Evolutionary conservation across 2,888 invertebrate genomes (phyloP), one percentile per base, ranked within the genome.

Genomic region (Helicoverpa assulta): DNA sequence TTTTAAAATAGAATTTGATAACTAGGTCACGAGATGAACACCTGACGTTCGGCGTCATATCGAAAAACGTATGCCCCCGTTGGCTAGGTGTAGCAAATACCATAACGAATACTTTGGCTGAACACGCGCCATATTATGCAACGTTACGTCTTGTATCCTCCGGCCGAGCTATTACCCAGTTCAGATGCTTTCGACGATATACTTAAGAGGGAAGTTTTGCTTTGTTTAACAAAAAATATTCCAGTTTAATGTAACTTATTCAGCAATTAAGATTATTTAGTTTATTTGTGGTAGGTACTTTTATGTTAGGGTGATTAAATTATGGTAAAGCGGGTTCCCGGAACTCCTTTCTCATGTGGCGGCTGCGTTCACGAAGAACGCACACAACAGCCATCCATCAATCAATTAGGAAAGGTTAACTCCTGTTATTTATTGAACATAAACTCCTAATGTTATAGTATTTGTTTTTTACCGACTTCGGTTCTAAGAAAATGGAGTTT

Each of bases 61-160:
- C 89, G 92, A 91, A 93, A 92, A 94, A 94, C 95, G 93, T 95
- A 95, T 95, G 95, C 94, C 92, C 92, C 91, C 89, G 93, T 94
- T 94, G 93, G 94, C 94, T 94, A 93, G 94, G 94, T 95, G 94
- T 93, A 94, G 93, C 94, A 94, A 95, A 95, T 95, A 93, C 95
- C 95, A 94, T 95, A 95, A 94, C 94, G 95, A 95, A 95, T 95
- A 95, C 92, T 95, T 95, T 94, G 93, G 94, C 92, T 92, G 94
- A 94, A 93, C 92, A 92, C 93, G 92, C 92, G 93, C 90, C 91
- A 91, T 94, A 94, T 95, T 95, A 95, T 95, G 94, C 95, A 95
- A 95, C 91, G 90, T 92, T 94, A 93, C 91, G 86, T 89, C 91
- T 91, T 92, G 92, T 92, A 93, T 93, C 89, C 90, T 93, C 89